Conservation (phyloP, 2,888 invertebrate species). For the Buathra laborator region DNA sequence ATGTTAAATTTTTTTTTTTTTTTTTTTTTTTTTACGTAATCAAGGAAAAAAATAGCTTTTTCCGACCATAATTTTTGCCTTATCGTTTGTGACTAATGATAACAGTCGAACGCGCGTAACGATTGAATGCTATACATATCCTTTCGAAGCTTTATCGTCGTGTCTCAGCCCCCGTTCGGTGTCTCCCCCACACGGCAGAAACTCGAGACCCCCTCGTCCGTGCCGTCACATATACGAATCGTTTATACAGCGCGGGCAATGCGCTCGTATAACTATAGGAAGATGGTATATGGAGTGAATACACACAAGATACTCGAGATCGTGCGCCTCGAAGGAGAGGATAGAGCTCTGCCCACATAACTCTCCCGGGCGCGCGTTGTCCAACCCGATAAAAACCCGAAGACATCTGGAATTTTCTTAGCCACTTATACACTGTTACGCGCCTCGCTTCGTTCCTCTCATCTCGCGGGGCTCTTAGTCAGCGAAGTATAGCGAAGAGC, state of each 20-base stretch:
- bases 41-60: not conserved
- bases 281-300: slow-evolving; percentile 39
- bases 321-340: slow-evolving; percentile 68
- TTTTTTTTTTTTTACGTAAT: slow-evolving; percentile 17
- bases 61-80: not conserved
- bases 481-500: slow-evolving; percentile 32
- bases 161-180: slow-evolving; percentile 59
- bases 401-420: slow-evolving; percentile 73
- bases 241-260: not conserved
- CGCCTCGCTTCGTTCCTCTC: slow-evolving; percentile 35
- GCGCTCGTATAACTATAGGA: slow-evolving; percentile 7
- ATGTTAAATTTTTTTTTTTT: not conserved
- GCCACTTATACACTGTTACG: slow-evolving; percentile 63
- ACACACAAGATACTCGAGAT: slow-evolving; percentile 63
- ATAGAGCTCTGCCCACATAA: slow-evolving; percentile 52
- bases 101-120: not conserved
- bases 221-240: slow-evolving; percentile 3
- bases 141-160: slow-evolving; percentile 9
- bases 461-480: slow-evolving; percentile 28
- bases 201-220: slow-evolving; percentile 15
- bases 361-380: slow-evolving; percentile 58
- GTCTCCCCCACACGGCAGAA: slow-evolving; percentile 65
- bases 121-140: not conserved
- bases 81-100: not conserved
- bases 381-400: slow-evolving; percentile 57